phyloP scores from a whole-genome alignment of 2,113 vertebrate species.

The Paraplagusia blochii region DNA sequence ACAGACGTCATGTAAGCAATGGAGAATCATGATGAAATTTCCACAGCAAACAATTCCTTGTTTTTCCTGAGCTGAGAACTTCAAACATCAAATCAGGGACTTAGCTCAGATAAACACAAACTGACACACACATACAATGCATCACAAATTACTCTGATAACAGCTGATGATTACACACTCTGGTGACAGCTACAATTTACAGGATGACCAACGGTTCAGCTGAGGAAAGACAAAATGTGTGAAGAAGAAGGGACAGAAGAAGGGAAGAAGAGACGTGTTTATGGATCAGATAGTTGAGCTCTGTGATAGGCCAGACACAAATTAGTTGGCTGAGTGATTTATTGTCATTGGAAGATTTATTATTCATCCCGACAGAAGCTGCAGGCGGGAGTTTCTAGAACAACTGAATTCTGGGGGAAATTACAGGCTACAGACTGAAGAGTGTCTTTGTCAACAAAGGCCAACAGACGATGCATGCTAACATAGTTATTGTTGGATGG shows the following conservation, averaged over 20 bases:
- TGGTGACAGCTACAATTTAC: conserved; percentile 28
- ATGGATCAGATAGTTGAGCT: conserved; percentile 28
- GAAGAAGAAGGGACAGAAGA: too few relatives aligned
- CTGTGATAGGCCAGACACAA: conserved; percentile 3
- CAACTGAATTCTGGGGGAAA: too few relatives aligned
- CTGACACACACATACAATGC: not conserved
- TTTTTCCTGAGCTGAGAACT: too few relatives aligned
- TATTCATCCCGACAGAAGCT: not conserved
- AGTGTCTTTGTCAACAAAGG: too few relatives aligned
- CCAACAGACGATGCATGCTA: too few relatives aligned
- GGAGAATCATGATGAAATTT: too few relatives aligned
- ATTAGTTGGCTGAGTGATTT: not conserved
- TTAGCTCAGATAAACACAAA: not conserved
- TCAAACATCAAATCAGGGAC: not conserved
- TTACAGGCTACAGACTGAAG: too few relatives aligned
- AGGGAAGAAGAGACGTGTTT: not conserved
- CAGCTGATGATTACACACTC: not conserved
- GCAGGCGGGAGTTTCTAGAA: too few relatives aligned
- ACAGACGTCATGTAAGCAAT: conserved; percentile 16
- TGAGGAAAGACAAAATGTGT: not conserved
- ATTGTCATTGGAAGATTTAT: not conserved
- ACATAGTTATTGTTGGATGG: too few relatives aligned
- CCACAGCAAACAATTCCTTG: too few relatives aligned
- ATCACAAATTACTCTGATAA: conserved; percentile 1
- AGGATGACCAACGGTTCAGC: not conserved